A percentile compares a stretch with the other conserved stretches of the same genome.
phyloP scores from a whole-genome alignment of 1,140 invertebrate genomes.

The Phortica variegata region DNA sequence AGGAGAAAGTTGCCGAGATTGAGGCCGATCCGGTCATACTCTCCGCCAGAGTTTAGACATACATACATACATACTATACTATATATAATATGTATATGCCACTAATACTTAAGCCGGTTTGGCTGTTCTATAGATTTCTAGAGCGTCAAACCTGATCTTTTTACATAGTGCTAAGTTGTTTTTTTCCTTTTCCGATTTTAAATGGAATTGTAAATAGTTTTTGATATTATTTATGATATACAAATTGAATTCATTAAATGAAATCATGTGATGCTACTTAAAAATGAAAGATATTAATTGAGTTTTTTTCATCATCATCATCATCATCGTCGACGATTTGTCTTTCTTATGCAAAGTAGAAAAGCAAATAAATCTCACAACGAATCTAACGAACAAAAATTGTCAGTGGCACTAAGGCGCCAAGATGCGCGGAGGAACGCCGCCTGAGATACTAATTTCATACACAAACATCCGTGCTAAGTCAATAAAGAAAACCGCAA shows the following conservation, averaged over 20 bases:
- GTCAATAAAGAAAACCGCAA: too few species aligned
- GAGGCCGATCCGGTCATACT: slow-evolving; percentile 51
- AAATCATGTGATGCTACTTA: slow-evolving; percentile 46
- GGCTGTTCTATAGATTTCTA: slow-evolving; percentile 21
- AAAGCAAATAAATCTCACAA: slow-evolving; percentile 12
- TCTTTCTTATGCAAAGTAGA: slow-evolving; percentile 38
- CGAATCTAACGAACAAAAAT: too few species aligned
- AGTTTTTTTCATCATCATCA: too few species aligned
- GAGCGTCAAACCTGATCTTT: background rate
- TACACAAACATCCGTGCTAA: too few species aligned
- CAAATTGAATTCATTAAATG: slow-evolving; percentile 26
- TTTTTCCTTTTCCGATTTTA: slow-evolving; percentile 3
- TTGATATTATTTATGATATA: slow-evolving; percentile 33
- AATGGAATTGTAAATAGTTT: slow-evolving; percentile 9
- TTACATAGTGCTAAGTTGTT: too few species aligned
- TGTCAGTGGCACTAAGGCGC: too few species aligned
- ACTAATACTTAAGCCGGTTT: slow-evolving; percentile 12
- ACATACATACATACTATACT: too few species aligned
- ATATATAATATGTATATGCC: too few species aligned
- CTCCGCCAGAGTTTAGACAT: slow-evolving; percentile 39
- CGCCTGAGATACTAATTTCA: too few species aligned
- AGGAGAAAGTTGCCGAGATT: slow-evolving; percentile 53
- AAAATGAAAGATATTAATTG: too few species aligned
- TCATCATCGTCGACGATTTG: slow-evolving; percentile 5
- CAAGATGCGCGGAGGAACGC: too few species aligned